Conservation (phyloP, 2,888 invertebrate species). For the Limenitis camilla region DNA sequence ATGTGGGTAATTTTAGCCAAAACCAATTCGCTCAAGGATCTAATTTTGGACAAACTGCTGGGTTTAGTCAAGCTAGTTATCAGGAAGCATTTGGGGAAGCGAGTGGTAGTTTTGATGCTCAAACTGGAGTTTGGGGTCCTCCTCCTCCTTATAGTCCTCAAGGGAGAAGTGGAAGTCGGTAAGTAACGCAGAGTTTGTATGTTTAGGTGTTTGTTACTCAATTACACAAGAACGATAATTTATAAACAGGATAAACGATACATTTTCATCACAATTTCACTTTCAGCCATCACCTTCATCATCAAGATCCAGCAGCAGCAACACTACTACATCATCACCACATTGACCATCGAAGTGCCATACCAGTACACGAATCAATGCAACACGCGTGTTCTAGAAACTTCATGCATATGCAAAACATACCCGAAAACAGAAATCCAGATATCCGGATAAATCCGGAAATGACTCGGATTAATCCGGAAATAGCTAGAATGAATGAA, state of each 20-base stretch:
- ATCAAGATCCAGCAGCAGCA: constrained; percentile 61
- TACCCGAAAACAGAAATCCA: constrained; percentile 31
- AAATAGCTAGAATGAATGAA: constrained; percentile 37
- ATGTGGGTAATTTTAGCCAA: constrained; percentile 24
- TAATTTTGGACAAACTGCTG: constrained; percentile 22
- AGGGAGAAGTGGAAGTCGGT: constrained; percentile 67
- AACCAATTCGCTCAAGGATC: constrained; percentile 35
- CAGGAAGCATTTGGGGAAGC: constrained; percentile 72
- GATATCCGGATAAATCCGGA: constrained; percentile 32
- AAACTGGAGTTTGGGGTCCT: constrained; percentile 85
- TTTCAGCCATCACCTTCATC: constrained; percentile 59
- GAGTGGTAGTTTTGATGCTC: constrained; percentile 72
- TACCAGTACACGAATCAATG: constrained; percentile 35
- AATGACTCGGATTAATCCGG: constrained; percentile 34
- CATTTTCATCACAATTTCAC: too few species aligned
- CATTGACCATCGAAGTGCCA: constrained; percentile 50
- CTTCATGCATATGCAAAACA: constrained; percentile 30
- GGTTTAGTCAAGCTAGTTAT: constrained; percentile 36
- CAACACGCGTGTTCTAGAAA: constrained; percentile 48
- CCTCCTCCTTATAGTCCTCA: constrained; percentile 92
- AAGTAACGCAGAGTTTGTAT: not conserved
- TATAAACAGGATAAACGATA: too few species aligned
- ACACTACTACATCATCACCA: constrained; percentile 64
- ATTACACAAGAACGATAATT: too few species aligned
- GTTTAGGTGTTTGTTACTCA: too few species aligned